These are phyloP conservation scores for Myripristis jacobus DNA, from an alignment of 2,797 vertebrate genomes.

Conservation along the genomic window DNA sequence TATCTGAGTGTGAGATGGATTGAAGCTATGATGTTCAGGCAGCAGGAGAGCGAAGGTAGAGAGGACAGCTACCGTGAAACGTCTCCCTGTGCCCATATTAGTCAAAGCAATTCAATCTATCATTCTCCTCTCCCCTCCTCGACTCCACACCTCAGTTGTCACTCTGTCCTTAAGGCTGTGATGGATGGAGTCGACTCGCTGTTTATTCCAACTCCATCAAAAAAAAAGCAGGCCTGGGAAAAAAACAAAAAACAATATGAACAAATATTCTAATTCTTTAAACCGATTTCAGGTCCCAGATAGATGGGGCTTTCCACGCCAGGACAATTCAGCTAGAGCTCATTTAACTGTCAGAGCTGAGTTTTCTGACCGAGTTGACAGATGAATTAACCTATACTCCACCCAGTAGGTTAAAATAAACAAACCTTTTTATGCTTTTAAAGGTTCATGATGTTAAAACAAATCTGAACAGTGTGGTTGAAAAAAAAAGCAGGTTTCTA, in stretches of 20 bases:
- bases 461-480: too few species aligned
- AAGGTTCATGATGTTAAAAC: too few species aligned
- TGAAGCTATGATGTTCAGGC: conserved; percentile 52
- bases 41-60: conserved; percentile 48
- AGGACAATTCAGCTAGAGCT: too few species aligned
- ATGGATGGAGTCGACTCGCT: conserved; percentile 65
- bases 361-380: too few species aligned
- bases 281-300: background rate
- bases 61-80: conserved; percentile 51
- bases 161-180: conserved; percentile 45
- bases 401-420: too few species aligned
- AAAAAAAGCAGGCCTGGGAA: conserved; percentile 6
- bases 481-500: too few species aligned
- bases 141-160: conserved; percentile 41
- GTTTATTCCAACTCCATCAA: conserved; percentile 49
- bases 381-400: too few species aligned
- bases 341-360: too few species aligned
- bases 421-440: too few species aligned
- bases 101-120: conserved; percentile 69
- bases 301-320: background rate
- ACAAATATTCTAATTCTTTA: conserved; percentile 25
- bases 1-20: conserved; percentile 61
- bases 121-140: conserved; percentile 42
- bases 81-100: conserved; percentile 60
- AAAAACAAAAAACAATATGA: conserved; percentile 11